Base-by-base conservation (phyloP, 2,888 invertebrate species). In the Arrhopalites spinosus region DNA sequence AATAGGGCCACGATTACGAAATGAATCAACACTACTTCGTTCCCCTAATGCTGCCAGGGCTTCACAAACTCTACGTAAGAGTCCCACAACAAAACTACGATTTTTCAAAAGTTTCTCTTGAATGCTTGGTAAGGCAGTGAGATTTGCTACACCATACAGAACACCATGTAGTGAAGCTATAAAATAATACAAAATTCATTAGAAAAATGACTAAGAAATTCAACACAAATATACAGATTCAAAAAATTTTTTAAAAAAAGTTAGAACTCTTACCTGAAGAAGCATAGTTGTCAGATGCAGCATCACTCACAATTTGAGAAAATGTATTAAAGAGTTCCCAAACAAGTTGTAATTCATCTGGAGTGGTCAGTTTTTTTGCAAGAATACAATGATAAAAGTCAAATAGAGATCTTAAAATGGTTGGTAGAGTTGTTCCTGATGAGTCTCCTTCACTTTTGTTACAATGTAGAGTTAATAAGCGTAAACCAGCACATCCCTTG, bases 261-360 rank as follows among this genome's bases (percentile, higher is more conserved):
- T n/a, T n/a, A n/a, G n/a, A n/a, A n/a, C 5, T 17, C 50, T 53
- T 45, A 72, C 72, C 72, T 27, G 72, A 72, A 11, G 76, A 69
- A 3, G 47, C 15, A 45, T 67, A 76, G 13, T 56, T 77, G 11
- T 71, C 72, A 23, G 80, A 71, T 0, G 77, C 77, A n/a, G 78
- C 56, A 30, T 72, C 59, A 71, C 78, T 73, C 20, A 82, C 56
- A 8, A 80, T 77, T 30, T 78, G 56, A 23, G 69, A 61, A 36
- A 75, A 75, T 3, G 77, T 72, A 17, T 73, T 74, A 63, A 81
- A 78, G 27, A 82, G 59, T 73, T 81, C 78, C 75, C 77, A 76
- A 2, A 77, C 63, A 20, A 76, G 43, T 20, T 73, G 71, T 53
- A 15, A 13, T 56, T 53, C 5, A 74, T 27, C 1, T 53, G 61